phyloP scores from a whole-genome alignment of 1,140 invertebrate species.

The Papilio machaon region DNA sequence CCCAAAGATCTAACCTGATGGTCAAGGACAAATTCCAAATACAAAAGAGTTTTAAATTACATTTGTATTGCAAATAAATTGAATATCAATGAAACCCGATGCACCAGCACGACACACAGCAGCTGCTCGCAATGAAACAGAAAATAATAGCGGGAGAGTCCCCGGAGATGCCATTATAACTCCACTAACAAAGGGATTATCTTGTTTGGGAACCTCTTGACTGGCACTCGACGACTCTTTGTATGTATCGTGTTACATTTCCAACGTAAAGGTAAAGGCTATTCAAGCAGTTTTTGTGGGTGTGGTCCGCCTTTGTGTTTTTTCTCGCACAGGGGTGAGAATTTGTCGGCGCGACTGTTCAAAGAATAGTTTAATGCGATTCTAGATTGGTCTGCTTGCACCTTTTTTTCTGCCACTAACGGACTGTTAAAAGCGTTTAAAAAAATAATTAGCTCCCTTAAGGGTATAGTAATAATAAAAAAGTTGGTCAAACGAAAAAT shows the following conservation, averaged over 20 bases:
- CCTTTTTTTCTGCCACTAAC: constrained; percentile 53
- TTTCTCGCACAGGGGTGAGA: constrained; percentile 64
- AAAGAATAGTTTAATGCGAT: constrained; percentile 54
- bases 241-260: constrained; percentile 77
- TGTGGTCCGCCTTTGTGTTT: constrained; percentile 70
- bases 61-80: constrained; percentile 52
- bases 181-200: constrained; percentile 80
- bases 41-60: constrained; percentile 33
- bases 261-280: constrained; percentile 60
- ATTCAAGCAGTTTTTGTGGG: constrained; percentile 76
- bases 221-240: constrained; percentile 73
- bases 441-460: constrained; percentile 1
- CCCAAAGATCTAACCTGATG: neutral
- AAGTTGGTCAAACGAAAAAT: neutral
- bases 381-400: constrained; percentile 56
- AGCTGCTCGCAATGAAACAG: constrained; percentile 75
- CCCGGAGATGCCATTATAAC: constrained; percentile 78
- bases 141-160: constrained; percentile 75
- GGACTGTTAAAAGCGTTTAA: constrained; percentile 6
- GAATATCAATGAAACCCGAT: constrained; percentile 75
- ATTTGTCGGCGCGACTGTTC: constrained; percentile 55
- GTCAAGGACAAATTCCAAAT: constrained; percentile 35
- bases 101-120: constrained; percentile 63
- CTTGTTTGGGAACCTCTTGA: constrained; percentile 81
- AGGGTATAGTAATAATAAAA: neutral